Evolutionary conservation across 30 jellyfish, hydroid and myxozoan species (phyloP).

Genomic region (Calvadosia cruxmelitensis): DNA sequence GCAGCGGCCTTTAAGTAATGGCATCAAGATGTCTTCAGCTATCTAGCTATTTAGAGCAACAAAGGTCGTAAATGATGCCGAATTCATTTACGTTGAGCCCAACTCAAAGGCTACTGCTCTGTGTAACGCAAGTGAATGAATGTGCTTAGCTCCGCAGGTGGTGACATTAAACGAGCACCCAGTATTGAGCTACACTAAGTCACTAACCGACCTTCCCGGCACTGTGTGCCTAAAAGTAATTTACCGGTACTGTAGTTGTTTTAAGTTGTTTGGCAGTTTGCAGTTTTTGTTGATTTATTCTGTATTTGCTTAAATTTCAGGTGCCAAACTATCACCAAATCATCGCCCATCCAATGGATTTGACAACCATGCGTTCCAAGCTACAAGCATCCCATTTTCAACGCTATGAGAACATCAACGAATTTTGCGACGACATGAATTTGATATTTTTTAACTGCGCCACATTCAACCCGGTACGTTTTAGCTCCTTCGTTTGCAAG

Average conservation of each 20-base stretch:
- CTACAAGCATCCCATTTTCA: conserved; percentile 44
- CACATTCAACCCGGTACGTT: conserved; percentile 70
- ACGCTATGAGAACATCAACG: conserved; percentile 41
- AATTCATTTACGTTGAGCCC: no score
- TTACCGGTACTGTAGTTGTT: no score
- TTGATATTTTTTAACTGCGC: conserved; percentile 65
- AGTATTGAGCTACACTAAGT: not conserved
- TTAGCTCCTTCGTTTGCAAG: no score
- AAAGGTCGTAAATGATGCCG: no score
- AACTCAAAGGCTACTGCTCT: not conserved
- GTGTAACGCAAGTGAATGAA: not conserved
- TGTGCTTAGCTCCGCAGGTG: not conserved
- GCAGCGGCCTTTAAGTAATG: no score
- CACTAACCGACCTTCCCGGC: not conserved
- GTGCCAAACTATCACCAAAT: conserved; percentile 84
- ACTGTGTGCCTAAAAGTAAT: no score
- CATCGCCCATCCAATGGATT: conserved; percentile 81
- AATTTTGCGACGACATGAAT: conserved; percentile 50
- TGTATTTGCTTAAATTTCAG: conserved; percentile 23
- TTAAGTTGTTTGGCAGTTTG: no score
- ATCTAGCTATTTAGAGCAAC: no score
- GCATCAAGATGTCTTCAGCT: no score
- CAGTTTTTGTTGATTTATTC: no score
- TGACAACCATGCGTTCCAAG: conserved; percentile 56
- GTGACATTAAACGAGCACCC: not conserved